phyloP scores from a whole-genome alignment of 2,888 invertebrate genomes.

The Aricia artaxerxes region DNA sequence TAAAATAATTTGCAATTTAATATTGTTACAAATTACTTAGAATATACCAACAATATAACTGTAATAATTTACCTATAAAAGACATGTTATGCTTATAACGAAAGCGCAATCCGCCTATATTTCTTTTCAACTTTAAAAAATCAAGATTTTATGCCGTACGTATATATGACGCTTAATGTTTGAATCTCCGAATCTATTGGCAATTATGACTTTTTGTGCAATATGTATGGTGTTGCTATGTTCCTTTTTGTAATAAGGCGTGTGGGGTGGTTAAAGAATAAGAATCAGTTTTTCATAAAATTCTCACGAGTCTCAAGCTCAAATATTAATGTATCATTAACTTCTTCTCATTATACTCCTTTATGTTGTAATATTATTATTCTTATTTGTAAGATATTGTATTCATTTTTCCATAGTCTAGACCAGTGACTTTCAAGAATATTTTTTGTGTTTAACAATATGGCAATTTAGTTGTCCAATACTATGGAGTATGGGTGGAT shows the following conservation, averaged over 20 bases:
- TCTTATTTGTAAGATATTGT: neutral
- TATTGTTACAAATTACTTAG: neutral
- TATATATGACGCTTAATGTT: conserved; percentile 29
- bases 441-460: neutral
- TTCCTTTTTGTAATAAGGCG: neutral
- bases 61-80: neutral
- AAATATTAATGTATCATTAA: neutral
- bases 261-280: neutral
- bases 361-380: neutral
- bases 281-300: neutral
- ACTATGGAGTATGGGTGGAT: neutral
- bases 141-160: neutral
- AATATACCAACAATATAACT: neutral
- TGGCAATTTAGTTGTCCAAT: neutral
- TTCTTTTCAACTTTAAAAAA: neutral
- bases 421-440: neutral
- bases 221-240: conserved; percentile 9
- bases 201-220: conserved; percentile 13
- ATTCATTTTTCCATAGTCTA: neutral
- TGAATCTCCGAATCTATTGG: conserved; percentile 38
- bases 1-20: neutral
- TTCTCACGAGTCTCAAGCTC: neutral
- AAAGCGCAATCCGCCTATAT: conserved; percentile 5
- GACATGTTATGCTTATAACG: neutral
- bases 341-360: neutral